phyloP scores from a whole-genome alignment of 2,113 vertebrate species.

The Amazona guildingii region DNA sequence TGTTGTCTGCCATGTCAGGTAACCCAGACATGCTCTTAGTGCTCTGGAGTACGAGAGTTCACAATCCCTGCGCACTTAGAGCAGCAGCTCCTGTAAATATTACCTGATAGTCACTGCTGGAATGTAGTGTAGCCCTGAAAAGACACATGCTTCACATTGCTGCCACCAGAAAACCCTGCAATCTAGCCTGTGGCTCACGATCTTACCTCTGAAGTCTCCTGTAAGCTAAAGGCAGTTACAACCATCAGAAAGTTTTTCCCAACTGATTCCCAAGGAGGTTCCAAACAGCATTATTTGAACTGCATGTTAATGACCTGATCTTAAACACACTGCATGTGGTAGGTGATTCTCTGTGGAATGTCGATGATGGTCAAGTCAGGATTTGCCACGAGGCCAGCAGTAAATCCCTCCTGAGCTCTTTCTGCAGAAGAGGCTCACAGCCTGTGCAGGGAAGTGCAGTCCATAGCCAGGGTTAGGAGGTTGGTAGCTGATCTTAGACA shows the following conservation, averaged over 20 bases:
- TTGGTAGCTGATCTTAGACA: background rate
- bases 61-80: background rate
- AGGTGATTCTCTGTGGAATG: background rate
- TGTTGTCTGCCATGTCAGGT: background rate
- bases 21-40: background rate
- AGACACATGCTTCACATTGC: background rate
- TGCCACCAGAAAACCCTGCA: background rate
- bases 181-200: rapidly evolving
- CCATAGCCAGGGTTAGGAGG: background rate
- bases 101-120: background rate
- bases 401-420: background rate
- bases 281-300: background rate
- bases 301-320: background rate
- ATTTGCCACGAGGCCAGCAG: rapidly evolving
- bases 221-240: background rate
- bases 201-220: background rate
- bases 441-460: rapidly evolving
- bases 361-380: background rate
- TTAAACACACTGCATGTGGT: background rate
- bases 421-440: background rate
- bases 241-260: background rate
- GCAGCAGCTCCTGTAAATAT: background rate
- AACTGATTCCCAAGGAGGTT: background rate
- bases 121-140: background rate
- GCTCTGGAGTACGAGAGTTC: background rate